phyloP scores from a whole-genome alignment of 2,113 vertebrate genomes.

The Nothobranchius furzeri region DNA sequence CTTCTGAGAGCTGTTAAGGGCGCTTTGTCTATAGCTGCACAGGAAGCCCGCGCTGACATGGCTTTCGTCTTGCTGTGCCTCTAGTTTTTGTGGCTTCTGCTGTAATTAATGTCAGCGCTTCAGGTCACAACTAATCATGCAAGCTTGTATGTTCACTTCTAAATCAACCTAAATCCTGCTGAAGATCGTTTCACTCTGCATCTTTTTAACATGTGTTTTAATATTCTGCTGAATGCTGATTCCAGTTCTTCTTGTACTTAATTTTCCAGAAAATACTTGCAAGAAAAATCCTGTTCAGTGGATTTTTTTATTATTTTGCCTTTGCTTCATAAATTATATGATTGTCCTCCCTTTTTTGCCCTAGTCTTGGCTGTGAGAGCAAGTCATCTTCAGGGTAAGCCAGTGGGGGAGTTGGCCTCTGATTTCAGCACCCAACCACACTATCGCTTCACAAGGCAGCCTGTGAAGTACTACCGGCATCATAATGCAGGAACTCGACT shows the following conservation, averaged over 20 bases:
- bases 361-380: slow-evolving; percentile 78
- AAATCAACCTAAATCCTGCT: not conserved
- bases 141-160: not conserved
- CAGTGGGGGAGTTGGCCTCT: slow-evolving; percentile 16
- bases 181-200: too few relatives aligned
- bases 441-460: slow-evolving; percentile 83
- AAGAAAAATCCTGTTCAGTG: too few relatives aligned
- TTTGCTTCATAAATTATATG: slow-evolving; percentile 9
- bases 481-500: slow-evolving; percentile 44
- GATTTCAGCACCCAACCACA: slow-evolving; percentile 66
- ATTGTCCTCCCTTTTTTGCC: slow-evolving; percentile 15
- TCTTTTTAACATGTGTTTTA: not conserved
- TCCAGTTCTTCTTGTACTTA: too few relatives aligned
- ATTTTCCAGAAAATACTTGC: too few relatives aligned
- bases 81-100: slow-evolving; percentile 9
- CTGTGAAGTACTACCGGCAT: slow-evolving; percentile 80
- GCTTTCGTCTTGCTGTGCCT: slow-evolving; percentile 22
- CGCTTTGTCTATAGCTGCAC: not conserved
- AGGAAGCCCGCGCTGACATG: not conserved
- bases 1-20: too few relatives aligned
- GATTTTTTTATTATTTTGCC: not conserved
- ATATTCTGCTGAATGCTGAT: too few relatives aligned
- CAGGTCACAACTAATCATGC: not conserved
- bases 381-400: slow-evolving; percentile 34
- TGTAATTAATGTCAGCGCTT: slow-evolving; percentile 5